Base-by-base conservation (phyloP, 2,113 vertebrate genomes). In the Dipodomys ordii region DNA sequence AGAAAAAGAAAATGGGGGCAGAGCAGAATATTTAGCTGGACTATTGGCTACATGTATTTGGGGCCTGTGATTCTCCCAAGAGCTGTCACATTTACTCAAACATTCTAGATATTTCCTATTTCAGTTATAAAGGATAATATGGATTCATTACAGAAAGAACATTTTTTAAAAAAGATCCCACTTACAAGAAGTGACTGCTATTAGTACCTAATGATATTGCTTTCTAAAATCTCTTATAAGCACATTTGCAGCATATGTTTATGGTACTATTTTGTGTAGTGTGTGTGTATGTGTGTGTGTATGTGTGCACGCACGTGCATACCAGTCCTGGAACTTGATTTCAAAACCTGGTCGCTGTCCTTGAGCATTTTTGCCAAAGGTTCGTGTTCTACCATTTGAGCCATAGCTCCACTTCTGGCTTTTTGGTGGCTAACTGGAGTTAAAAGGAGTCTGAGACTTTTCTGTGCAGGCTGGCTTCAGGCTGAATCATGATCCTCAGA, bases 211-310 rank as follows among this genome's bases (percentile, higher is more conserved):
- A 83, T 44, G 28, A 25, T 71, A 6, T 72, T 72, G 68, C 28
- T 92, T 91, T 78, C 80, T 76, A 44, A 72, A 88, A 74, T 67
- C 27, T 87, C 81, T 87, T 77, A 35, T 60, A 92, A 82, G 67
- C n/a, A 25, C 81, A 77, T 90, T 91, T 83, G 46, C 28, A 79
- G 62, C 64, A 49, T 19, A 27, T 44, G 27, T n/a, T 95, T 80
- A 79, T 39, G 39, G 39, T 39, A 39, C 39, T 39, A 39, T 39
- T 39, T 39, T 39, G 39, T 39, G 39, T 39, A 39, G 39, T 39
- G 39, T 39, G 39, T 39, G 39, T 39, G 39, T 39, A 39, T 39
- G 39, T 39, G 39, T 39, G 39, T 39, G 39, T 39, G 39, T 39
- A 39, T 39, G 39, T 39, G 39, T 39, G 39, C 39, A 39, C 39